Base-by-base conservation (phyloP, 2,113 vertebrate genomes). In the Willisornis vidua region DNA sequence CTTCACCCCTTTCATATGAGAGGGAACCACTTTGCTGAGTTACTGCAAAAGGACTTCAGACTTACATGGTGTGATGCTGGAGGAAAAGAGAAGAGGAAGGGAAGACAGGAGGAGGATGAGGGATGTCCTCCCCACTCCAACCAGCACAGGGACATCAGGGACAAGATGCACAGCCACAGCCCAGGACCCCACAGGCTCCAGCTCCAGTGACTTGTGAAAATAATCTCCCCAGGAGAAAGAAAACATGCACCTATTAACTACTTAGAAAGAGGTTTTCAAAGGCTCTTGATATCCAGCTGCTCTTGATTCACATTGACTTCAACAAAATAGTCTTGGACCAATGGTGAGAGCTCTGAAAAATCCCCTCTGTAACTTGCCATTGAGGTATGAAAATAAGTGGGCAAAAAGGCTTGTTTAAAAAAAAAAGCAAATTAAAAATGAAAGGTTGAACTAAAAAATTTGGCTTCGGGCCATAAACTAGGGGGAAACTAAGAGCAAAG, bases 401-500 rank as follows among this genome's bases (percentile, higher is more conserved):
- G 58, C 37, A 84, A 95, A 93, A 90, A 14, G 12, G 68, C 58
- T 79, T 46, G 22, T n/a, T 67, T n/a, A 24, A 39, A 19, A 37
- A 61, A 78, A 48, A 58, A 57, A 65, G 68, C 72, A 95, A 96
- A 94, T 90, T 94, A 96, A 93, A 95, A 96, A 90, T 55, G 70
- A 94, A 92, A 94, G 83, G 90, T 68, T 96, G 94, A 93, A 88
- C 87, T 71, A 75, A 91, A 96, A 95, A 96, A 95, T 90, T 82
- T 95, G 96, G 92, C 86, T 96, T 91, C 12, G 10, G 73, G 93
- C 93, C 93, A 97, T 78, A 92, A 95, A 94, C 86, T 96, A 92
- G 61, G 54, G 62, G 76, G 66, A 89, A 94, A 95, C 76, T 78
- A 96, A 95, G 76, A 96, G 90, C 61, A 95, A 96, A 94, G 93